Conservation (phyloP, 2,797 vertebrate species). For the Gymnothorax reevesii region DNA sequence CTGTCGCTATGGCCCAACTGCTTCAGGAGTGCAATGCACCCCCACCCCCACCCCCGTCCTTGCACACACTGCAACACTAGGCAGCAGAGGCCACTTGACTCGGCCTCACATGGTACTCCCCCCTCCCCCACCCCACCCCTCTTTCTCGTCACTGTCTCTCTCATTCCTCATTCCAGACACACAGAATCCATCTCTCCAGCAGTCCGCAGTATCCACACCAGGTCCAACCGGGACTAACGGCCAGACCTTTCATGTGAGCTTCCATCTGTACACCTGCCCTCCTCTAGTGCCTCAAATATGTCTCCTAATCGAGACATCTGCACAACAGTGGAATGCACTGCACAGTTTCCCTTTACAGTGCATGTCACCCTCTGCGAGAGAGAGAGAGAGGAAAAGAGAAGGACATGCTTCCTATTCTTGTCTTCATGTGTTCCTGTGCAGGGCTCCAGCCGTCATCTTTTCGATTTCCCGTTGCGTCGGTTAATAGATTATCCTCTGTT, state of each 20-base stretch:
- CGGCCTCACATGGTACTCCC: constrained; percentile 9
- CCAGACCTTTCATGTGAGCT: constrained; percentile 41
- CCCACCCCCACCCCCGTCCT: not conserved
- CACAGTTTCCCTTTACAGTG: not conserved
- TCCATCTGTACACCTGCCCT: constrained; percentile 1
- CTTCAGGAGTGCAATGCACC: constrained; percentile 39
- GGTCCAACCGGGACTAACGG: constrained; percentile 34
- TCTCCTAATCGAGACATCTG: constrained; percentile 33
- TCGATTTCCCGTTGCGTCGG: constrained; percentile 50
- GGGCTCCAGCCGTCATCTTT: constrained; percentile 48
- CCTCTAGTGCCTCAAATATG: constrained; percentile 13
- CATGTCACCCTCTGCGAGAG: not conserved
- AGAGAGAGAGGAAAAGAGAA: not conserved
- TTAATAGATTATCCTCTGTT: constrained; percentile 52
- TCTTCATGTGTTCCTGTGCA: constrained; percentile 45
- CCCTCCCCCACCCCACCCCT: constrained; percentile 18
- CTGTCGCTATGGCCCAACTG: constrained; percentile 32
- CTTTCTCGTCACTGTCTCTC: not conserved
- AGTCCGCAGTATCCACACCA: constrained; percentile 22
- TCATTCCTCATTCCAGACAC: constrained; percentile 45
- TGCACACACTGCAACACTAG: not conserved
- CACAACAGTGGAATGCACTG: not conserved
- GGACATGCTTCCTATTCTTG: constrained; percentile 36
- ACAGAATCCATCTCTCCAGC: constrained; percentile 26
- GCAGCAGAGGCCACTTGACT: not conserved